Base-by-base conservation (phyloP, 2,888 invertebrate species). In the Andrena haemorrhoa region DNA sequence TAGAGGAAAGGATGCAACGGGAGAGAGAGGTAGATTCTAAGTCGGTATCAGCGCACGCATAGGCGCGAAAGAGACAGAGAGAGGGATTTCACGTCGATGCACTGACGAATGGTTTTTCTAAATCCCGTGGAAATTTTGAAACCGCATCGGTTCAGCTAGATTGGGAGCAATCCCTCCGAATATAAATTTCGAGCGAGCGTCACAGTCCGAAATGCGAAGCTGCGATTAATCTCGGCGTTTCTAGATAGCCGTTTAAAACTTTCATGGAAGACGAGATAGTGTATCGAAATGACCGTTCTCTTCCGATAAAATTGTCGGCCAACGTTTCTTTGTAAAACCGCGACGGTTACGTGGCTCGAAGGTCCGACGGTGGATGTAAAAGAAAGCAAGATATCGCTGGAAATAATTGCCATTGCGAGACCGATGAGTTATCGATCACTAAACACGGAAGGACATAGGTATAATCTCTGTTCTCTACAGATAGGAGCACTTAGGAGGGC, bases 401-500 rank as follows among this genome's bases (percentile, higher is more conserved):
- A 65, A 78, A 51, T 70, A 75, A 73, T 77, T 61, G 49, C 35
- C 7, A 8, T 64, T 58, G 74, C 41, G 41, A 41, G 41, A 41
- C 41, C 23, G 61, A 8, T 31, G 65, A 72, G 6, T 71, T 41
- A 79, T 66, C 20, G 79, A 65, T 79, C 71, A 65, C 51, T 12
- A 41, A 3, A 16, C 33, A n/a, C 60, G 31, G 29, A 5, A 63
- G 53, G 33, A 49, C 41, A 41, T 41, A 41, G 41, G 41, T 69
- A 49, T 35, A 60, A 78, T 71, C 41, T 49, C 29, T 49, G 10
- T 23, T 3, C 12, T 35, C 1, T 6, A 26, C 6, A 56, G 33
- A 69, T 74, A 75, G n/a, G 33, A 75, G 41, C 60, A 75, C 58
- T 80, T 75, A 23, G 47, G 33, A 23, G 20, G 35, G n/a, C n/a